Evolutionary conservation across 1,140 invertebrate genomes (phyloP).

Genomic region (Lamellibrachia luymesi): DNA sequence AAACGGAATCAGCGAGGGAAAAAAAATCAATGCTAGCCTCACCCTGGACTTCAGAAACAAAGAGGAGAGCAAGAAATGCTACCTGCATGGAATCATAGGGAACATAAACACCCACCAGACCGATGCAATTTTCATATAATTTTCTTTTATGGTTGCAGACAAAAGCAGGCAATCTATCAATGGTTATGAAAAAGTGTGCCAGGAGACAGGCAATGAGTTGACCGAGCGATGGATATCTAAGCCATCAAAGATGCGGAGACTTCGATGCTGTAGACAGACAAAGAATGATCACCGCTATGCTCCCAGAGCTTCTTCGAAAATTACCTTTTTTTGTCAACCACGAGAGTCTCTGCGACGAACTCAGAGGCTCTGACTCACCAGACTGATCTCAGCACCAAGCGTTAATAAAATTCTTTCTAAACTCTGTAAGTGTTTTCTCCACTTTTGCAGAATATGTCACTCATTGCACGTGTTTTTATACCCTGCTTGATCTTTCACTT

Average conservation of each 20-base stretch:
- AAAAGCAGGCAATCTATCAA: not conserved
- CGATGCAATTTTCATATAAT: slow-evolving; percentile 1
- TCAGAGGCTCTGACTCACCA: not conserved
- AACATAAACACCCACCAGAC: not conserved
- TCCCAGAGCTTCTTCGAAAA: not conserved
- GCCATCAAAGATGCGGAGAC: not conserved
- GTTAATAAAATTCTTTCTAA: too few relatives aligned
- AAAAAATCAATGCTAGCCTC: too few relatives aligned
- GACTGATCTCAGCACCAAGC: not conserved
- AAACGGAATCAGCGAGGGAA: too few relatives aligned
- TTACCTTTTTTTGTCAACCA: not conserved
- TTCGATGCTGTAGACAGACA: not conserved
- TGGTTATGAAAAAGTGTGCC: not conserved
- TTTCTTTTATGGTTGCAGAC: not conserved
- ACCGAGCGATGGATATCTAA: not conserved
- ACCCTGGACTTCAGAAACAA: too few relatives aligned
- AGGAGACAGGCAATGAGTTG: not conserved
- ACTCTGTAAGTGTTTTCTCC: too few relatives aligned
- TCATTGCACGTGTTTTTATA: too few relatives aligned
- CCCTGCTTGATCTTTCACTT: too few relatives aligned
- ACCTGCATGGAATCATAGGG: not conserved
- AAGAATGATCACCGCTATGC: not conserved
- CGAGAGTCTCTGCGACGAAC: not conserved
- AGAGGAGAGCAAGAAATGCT: not conserved
- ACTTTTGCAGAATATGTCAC: too few relatives aligned